Evolutionary conservation across 2,113 vertebrate genomes (phyloP).

Genomic region (Mus pahari): DNA sequence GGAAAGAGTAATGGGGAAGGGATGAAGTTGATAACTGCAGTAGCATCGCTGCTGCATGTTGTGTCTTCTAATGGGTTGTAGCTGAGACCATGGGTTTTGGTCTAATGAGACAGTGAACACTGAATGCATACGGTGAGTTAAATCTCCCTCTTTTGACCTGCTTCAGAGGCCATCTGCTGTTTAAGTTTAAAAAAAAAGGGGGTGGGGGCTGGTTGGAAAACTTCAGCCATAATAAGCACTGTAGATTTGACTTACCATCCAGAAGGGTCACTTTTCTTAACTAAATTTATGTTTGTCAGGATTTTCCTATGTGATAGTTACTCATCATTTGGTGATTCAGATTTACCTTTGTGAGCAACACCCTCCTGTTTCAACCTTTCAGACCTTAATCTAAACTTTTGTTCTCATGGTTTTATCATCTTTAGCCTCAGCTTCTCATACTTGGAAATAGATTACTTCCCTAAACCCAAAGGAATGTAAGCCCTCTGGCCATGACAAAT

Average conservation of each 20-base stretch:
- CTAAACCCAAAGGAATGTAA: slow-evolving; percentile 35
- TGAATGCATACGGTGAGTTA: slow-evolving; percentile 21
- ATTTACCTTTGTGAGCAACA: neutral
- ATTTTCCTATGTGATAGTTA: neutral
- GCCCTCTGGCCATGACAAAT: slow-evolving; percentile 3
- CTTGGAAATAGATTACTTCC: neutral
- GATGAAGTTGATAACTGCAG: neutral
- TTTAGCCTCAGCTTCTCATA: neutral
- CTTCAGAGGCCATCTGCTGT: slow-evolving; percentile 44
- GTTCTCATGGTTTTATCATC: neutral
- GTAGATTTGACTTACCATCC: slow-evolving; percentile 20
- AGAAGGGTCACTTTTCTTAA: neutral
- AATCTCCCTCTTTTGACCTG: slow-evolving; percentile 36
- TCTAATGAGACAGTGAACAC: slow-evolving; percentile 70
- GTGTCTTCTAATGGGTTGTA: slow-evolving; percentile 27
- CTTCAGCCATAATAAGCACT: neutral
- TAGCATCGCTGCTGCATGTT: neutral
- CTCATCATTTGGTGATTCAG: neutral
- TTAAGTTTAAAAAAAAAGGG: slow-evolving; percentile 31
- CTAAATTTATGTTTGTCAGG: neutral
- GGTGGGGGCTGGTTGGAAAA: slow-evolving; percentile 20
- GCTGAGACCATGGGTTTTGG: neutral
- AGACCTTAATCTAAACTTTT: slow-evolving; percentile 20
- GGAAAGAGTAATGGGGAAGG: neutral
- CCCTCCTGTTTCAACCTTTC: neutral